These are phyloP conservation scores for Litoditis marina DNA, from an alignment of 2,888 invertebrate genomes.

Conservation along the genomic window DNA sequence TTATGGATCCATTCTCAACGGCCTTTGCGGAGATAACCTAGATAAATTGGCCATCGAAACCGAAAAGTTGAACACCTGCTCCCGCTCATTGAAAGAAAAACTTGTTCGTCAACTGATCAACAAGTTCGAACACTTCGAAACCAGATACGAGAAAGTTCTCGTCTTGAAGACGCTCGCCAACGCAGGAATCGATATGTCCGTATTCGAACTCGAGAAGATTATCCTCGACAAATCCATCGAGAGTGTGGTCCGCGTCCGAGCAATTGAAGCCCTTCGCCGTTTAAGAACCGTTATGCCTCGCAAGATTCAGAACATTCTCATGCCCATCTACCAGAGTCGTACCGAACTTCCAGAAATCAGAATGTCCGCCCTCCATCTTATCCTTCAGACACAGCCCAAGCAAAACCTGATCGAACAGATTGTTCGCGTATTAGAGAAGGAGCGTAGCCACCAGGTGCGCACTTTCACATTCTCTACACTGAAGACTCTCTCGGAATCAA, in stretches of 20 bases:
- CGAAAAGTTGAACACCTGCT: constrained; percentile 23
- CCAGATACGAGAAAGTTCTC: constrained; percentile 51
- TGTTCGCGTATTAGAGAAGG: constrained; percentile 34
- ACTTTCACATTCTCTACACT: constrained; percentile 47
- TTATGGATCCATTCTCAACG: constrained; percentile 45
- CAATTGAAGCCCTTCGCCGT: constrained; percentile 53
- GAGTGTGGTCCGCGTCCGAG: constrained; percentile 46
- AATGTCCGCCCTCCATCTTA: constrained; percentile 47
- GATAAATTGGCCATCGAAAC: constrained; percentile 1
- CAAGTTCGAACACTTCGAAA: constrained; percentile 31
- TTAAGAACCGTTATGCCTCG: constrained; percentile 8
- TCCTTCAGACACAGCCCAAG: constrained; percentile 47
- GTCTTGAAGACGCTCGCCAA: constrained; percentile 57
- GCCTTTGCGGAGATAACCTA: constrained; percentile 44
- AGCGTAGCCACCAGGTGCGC: constrained; percentile 48
- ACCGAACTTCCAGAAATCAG: constrained; percentile 49
- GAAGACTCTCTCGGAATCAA: constrained; percentile 37
- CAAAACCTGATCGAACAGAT: constrained; percentile 48
- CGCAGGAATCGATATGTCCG: constrained; percentile 51
- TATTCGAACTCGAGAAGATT: constrained; percentile 55
- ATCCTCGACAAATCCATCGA: constrained; percentile 41
- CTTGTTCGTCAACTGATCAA: constrained; percentile 31
- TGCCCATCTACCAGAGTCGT: constrained; percentile 53
- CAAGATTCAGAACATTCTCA: constrained; percentile 50
- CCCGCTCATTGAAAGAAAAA: constrained; percentile 40